Base-by-base conservation (phyloP, 2,113 vertebrate genomes). In the Hirundichthys speculiger region DNA sequence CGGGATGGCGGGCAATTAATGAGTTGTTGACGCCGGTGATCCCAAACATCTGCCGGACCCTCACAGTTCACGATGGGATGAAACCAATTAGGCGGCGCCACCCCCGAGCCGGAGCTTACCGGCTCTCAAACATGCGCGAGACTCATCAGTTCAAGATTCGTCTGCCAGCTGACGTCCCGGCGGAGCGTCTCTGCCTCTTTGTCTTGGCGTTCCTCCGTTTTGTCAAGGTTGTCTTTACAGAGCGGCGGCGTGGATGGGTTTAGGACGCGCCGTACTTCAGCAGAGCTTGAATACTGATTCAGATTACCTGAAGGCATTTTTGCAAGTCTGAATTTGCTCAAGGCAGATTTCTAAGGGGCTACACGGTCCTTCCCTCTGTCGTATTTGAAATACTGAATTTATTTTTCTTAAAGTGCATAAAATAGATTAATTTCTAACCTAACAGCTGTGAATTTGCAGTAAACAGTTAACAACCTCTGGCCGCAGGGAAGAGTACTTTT, bases 11-110 rank as follows among this genome's bases (percentile, higher is more conserved):
- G 43, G 50, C 85, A 84, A 90, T 90, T 90, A 92, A 92, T 90
- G 91, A 92, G 85, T 80, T 91, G 87, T 90, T 90, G 86, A 89
- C 87, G 83, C 81, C 51, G 77, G 78, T 86, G 88, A 92, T 85
- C 79, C 77, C 79, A 67, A 89, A 90, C 88, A 91, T 91, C 88
- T 92, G 91, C 87, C 85, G 80, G 87, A 84, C 84, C 70, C 85
- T 85, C 82, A 63, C 77, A 78, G 82, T 87, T 88, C 79, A 74
- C 77, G 78, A 91, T 72, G 48, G 83, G 85, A 88, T 88, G 69
- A 86, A 88, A 79, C 85, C 86, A 89, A 89, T 91, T 84, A 91
- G 79, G 71, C 75, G 13, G 80, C 73, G 49, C 76, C 69, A 71
- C 82, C 71, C 67, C 69, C 22, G 52, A 86, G 80, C 79, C 54